phyloP scores from a whole-genome alignment of 2,113 vertebrate genomes.

The Lipotes vexillifer region DNA sequence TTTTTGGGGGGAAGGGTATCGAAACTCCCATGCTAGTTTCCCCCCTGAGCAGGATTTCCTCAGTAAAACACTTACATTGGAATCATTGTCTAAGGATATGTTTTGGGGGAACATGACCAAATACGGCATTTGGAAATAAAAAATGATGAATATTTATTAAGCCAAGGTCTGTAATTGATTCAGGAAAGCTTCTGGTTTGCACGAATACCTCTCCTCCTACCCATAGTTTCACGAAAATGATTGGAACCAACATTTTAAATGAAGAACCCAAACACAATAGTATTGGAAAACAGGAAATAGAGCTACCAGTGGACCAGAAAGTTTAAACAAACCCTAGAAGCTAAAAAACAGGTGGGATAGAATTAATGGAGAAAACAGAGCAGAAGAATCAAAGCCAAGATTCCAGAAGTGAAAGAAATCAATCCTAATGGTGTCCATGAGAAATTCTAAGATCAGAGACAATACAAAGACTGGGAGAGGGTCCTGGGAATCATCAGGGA shows the following conservation, averaged over 20 bases:
- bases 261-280: background rate
- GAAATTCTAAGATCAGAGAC: slow-evolving; percentile 38
- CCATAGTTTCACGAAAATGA: background rate
- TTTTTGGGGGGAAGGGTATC: background rate
- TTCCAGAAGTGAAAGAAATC: slow-evolving; percentile 53
- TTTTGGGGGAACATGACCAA: background rate
- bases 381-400: slow-evolving; percentile 26
- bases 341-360: slow-evolving; percentile 48
- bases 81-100: background rate
- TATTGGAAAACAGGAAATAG: slow-evolving; percentile 42
- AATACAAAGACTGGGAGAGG: background rate
- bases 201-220: background rate
- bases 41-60: background rate
- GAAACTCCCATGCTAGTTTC: background rate
- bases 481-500: background rate
- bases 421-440: slow-evolving; percentile 24
- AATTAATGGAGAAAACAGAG: slow-evolving; percentile 53
- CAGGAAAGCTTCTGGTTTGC: background rate
- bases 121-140: background rate
- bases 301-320: slow-evolving; percentile 32
- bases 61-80: background rate
- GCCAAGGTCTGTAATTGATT: background rate
- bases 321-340: slow-evolving; percentile 47
- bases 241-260: background rate
- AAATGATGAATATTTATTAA: background rate